phyloP scores from a whole-genome alignment of 2,113 vertebrate species.

The Syngnathus typhle region DNA sequence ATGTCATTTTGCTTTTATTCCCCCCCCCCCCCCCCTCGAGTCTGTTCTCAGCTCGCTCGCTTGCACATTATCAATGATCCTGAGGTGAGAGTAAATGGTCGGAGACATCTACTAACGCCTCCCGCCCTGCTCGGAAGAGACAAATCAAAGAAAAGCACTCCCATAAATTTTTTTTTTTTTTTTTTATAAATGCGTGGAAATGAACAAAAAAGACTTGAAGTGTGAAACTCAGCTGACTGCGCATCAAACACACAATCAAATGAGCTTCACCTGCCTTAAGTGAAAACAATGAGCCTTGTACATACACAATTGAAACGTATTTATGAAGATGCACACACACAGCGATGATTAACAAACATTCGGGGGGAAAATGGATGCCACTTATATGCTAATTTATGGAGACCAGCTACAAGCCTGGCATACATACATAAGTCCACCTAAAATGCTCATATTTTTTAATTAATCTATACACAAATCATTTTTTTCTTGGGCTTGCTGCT shows the following conservation, averaged over 20 bases:
- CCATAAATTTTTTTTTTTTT: constrained; percentile 8
- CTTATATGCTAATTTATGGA: constrained; percentile 5
- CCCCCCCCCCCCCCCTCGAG: neutral
- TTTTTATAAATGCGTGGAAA: constrained; percentile 42
- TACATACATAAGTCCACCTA: neutral
- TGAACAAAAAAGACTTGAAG: constrained; percentile 59
- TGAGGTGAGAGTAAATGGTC: constrained; percentile 28
- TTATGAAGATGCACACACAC: constrained; percentile 50
- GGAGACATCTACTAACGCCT: constrained; percentile 33
- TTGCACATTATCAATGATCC: constrained; percentile 51
- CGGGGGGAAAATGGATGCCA: neutral
- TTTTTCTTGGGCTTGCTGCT: neutral
- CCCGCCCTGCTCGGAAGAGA: constrained; percentile 22
- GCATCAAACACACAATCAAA: constrained; percentile 19
- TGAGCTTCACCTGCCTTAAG: constrained; percentile 59
- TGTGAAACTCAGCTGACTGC: constrained; percentile 34
- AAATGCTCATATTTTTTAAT: neutral
- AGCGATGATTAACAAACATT: neutral
- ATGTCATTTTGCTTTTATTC: constrained; percentile 41
- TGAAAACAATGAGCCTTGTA: constrained; percentile 53
- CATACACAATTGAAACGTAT: constrained; percentile 47
- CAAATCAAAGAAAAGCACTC: constrained; percentile 57
- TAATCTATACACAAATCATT: neutral
- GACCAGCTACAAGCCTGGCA: neutral
- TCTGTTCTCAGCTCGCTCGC: constrained; percentile 48